phyloP scores from a whole-genome alignment of 1,140 invertebrate genomes.

The Drosophila burlai region DNA sequence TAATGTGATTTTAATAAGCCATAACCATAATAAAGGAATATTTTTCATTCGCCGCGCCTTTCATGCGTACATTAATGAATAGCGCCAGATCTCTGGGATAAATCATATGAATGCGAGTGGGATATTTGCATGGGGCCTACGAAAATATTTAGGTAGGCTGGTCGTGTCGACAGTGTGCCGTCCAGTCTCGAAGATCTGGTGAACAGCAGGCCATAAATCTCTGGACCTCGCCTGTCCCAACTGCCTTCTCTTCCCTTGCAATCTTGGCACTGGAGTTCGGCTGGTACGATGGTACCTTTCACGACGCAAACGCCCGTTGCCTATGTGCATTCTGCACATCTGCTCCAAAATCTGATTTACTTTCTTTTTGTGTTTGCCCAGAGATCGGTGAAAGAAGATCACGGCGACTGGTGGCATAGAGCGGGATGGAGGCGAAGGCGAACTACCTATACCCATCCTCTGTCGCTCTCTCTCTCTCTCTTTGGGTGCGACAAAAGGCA shows the following conservation, averaged over 20 bases:
- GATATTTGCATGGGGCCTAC: conserved; percentile 72
- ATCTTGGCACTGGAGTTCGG: conserved; percentile 47
- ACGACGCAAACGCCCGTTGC: conserved; percentile 1
- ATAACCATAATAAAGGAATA: conserved; percentile 56
- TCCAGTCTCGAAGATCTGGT: conserved; percentile 42
- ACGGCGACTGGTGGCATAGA: conserved; percentile 61
- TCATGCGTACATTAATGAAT: conserved; percentile 25
- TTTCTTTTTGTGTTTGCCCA: conserved; percentile 67
- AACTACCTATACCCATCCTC: conserved; percentile 22
- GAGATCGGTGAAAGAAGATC: conserved; percentile 65
- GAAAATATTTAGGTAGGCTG: conserved; percentile 80
- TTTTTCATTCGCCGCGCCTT: conserved; percentile 28
- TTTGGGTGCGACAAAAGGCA: conserved; percentile 47
- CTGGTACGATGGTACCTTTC: conserved; percentile 17
- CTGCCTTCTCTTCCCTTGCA: conserved; percentile 11
- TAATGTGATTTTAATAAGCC: conserved; percentile 74
- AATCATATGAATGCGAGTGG: conserved; percentile 33
- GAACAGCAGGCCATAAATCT: conserved; percentile 67
- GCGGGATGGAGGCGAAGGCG: conserved; percentile 3
- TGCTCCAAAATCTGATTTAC: conserved; percentile 83
- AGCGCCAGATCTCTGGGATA: conserved; percentile 16
- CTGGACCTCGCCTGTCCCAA: conserved; percentile 19
- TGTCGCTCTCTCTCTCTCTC: conserved; percentile 1
- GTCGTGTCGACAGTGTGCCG: conserved; percentile 69
- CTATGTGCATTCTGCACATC: conserved; percentile 56